Evolutionary conservation across 2,797 vertebrate species (phyloP).

Genomic region (Lacerta agilis): DNA sequence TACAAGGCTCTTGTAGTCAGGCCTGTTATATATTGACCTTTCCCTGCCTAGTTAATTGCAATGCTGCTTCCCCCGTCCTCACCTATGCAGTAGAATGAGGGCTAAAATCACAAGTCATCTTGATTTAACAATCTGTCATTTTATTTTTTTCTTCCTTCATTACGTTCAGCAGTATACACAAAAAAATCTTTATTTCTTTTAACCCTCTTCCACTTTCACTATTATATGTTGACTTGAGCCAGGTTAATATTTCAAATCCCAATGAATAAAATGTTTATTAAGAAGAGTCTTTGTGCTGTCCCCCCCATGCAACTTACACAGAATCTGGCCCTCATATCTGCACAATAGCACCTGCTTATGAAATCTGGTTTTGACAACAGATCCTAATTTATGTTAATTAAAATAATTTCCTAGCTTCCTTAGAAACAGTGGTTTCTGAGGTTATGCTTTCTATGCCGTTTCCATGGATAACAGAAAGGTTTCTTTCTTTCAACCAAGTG

Average conservation of each 20-base stretch:
- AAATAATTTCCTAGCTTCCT: conserved; percentile 34
- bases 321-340: neutral
- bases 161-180: neutral
- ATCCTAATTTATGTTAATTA: conserved; percentile 26
- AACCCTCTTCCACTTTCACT: neutral
- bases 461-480: conserved; percentile 35
- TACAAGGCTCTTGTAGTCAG: neutral
- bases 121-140: neutral
- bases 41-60: neutral
- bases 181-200: neutral
- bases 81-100: neutral
- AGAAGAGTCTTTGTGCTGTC: neutral
- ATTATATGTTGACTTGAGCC: neutral
- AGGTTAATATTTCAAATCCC: neutral
- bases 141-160: neutral
- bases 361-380: neutral
- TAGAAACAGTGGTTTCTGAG: conserved; percentile 23
- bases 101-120: neutral
- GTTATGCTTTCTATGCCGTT: conserved; percentile 7
- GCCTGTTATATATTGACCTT: neutral
- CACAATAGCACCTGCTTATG: neutral
- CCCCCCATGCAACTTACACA: neutral
- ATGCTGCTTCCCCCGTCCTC: neutral
- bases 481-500: neutral
- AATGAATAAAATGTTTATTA: neutral